phyloP scores from a whole-genome alignment of 2,113 vertebrate species.

The Corynorhinus townsendii region DNA sequence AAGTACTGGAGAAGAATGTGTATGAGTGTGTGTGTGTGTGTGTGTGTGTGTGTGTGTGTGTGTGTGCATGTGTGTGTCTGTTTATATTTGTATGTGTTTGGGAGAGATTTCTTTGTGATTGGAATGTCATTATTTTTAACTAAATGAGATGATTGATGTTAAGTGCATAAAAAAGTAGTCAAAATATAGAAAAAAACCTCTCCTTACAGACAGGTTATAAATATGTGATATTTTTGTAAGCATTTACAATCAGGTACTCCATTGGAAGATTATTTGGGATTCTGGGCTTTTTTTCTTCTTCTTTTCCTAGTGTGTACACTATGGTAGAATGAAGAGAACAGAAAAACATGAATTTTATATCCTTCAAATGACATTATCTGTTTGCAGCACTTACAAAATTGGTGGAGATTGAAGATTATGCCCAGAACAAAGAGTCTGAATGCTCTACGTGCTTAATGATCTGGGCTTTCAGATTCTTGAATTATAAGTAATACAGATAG shows the following conservation, averaged over 20 bases:
- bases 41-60: neutral
- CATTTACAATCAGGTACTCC: neutral
- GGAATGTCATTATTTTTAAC: neutral
- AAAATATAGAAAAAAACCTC: neutral
- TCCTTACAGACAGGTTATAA: neutral
- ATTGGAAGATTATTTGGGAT: neutral
- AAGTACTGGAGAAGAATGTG: neutral
- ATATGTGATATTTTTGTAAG: neutral
- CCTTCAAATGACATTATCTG: neutral
- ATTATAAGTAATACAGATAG: conserved; percentile 1
- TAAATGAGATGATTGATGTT: neutral
- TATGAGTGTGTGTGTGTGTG: neutral
- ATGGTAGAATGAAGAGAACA: neutral
- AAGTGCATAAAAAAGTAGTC: neutral
- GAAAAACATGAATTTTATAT: conserved; percentile 23
- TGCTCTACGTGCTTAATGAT: neutral
- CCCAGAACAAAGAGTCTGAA: neutral
- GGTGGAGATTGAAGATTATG: neutral
- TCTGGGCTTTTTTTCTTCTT: conserved; percentile 1
- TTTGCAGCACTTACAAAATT: neutral
- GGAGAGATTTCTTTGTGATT: neutral
- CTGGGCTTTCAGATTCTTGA: neutral
- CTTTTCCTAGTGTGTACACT: neutral
- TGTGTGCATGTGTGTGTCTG: neutral
- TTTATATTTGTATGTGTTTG: neutral